Conservation (phyloP, 2,888 invertebrate species). For the Melanophora roralis region DNA sequence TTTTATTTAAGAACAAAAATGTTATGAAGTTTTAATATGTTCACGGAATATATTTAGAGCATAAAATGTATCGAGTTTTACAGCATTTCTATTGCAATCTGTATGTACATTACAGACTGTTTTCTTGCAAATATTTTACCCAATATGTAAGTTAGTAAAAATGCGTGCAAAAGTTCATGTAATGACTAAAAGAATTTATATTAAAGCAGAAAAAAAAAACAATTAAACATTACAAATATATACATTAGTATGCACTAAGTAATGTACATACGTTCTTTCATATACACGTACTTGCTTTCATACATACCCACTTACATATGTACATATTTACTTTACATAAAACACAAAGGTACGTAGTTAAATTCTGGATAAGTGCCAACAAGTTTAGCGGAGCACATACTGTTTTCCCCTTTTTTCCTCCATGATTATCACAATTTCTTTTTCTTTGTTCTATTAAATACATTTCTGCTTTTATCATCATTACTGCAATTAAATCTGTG, state of each 20-base stretch:
- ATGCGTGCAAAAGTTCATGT: slow-evolving; percentile 44
- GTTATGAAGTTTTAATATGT: too few species aligned
- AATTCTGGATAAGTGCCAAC: slow-evolving; percentile 60
- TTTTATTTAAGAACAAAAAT: too few species aligned
- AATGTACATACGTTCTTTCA: not conserved
- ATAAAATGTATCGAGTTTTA: too few species aligned
- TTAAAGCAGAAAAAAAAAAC: slow-evolving; percentile 24
- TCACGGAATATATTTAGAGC: too few species aligned
- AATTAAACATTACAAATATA: slow-evolving; percentile 13
- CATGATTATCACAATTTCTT: not conserved
- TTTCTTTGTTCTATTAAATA: slow-evolving; percentile 8
- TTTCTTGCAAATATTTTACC: slow-evolving; percentile 8
- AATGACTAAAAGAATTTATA: slow-evolving; percentile 36
- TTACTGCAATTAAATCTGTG: slow-evolving; percentile 21
- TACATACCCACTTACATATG: slow-evolving; percentile 3
- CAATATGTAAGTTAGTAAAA: slow-evolving; percentile 29
- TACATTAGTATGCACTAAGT: not conserved
- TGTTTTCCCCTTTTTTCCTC: slow-evolving; percentile 28
- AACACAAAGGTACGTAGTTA: slow-evolving; percentile 37
- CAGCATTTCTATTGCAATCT: too few species aligned
- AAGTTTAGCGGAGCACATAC: slow-evolving; percentile 59
- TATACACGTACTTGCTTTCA: not conserved
- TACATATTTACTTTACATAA: not conserved
- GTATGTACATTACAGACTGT: too few species aligned
- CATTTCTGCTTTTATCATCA: slow-evolving; percentile 35